These are phyloP conservation scores for Paracyclopina nana DNA, from an alignment of 1,140 invertebrate genomes.

Conservation along the genomic window DNA sequence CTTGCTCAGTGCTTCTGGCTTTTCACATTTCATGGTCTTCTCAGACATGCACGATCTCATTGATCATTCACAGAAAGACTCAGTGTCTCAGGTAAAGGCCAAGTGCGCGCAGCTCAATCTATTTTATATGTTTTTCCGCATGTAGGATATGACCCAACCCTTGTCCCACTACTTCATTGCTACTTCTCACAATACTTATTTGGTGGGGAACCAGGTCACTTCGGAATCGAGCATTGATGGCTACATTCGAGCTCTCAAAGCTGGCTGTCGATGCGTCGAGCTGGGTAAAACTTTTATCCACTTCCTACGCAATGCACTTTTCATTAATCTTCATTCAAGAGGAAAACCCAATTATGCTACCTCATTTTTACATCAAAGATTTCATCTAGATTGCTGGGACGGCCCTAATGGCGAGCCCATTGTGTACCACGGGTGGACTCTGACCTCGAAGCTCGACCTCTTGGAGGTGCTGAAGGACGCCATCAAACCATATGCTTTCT, in stretches of 20 bases:
- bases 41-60: neutral
- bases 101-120: neutral
- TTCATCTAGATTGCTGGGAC: constrained; percentile 28
- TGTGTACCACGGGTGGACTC: constrained; percentile 29
- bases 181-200: constrained; percentile 40
- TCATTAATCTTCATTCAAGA: constrained; percentile 10
- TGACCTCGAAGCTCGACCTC: constrained; percentile 29
- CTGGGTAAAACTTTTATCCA: constrained; percentile 19
- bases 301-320: neutral
- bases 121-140: constrained; percentile 14
- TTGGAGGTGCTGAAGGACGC: constrained; percentile 26
- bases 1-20: neutral
- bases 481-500: constrained; percentile 25
- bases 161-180: constrained; percentile 40
- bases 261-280: constrained; percentile 29
- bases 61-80: neutral
- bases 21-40: neutral
- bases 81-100: neutral
- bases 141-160: constrained; percentile 39
- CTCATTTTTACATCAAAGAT: constrained; percentile 18
- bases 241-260: constrained; percentile 26
- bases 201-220: constrained; percentile 33
- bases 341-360: too few species aligned
- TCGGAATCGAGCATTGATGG: constrained; percentile 33
- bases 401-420: constrained; percentile 28